Conservation (phyloP, 2,797 vertebrate species). For the Falco peregrinus region DNA sequence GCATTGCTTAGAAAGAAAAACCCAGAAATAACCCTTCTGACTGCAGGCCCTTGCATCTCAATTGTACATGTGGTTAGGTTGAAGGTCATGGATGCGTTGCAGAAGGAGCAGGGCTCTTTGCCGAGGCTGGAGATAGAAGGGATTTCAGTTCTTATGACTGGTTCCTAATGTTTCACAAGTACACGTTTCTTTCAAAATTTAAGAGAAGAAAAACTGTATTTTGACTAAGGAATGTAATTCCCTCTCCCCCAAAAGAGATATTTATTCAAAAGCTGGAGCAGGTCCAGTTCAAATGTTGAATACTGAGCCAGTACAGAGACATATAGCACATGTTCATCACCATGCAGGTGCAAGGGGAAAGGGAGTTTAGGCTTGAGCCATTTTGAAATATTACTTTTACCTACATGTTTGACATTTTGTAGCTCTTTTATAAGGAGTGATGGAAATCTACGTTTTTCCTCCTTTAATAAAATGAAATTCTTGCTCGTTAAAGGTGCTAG, state of each 20-base stretch:
- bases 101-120: neutral
- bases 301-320: conserved; percentile 25
- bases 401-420: conserved; percentile 38
- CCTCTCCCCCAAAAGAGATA: conserved; percentile 59
- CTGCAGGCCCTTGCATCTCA: neutral
- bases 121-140: neutral
- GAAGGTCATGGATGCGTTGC: neutral
- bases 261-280: conserved; percentile 59
- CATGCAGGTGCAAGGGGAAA: conserved; percentile 49
- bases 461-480: neutral
- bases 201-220: conserved; percentile 56
- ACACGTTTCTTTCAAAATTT: neutral
- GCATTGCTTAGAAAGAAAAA: neutral
- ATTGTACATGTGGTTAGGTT: neutral
- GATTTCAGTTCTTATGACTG: conserved; percentile 10
- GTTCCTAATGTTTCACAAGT: neutral
- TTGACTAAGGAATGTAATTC: conserved; percentile 45
- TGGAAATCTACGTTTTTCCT: conserved; percentile 39
- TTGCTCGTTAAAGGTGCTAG: conserved; percentile 9
- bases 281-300: conserved; percentile 38
- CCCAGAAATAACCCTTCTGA: neutral
- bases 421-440: conserved; percentile 44
- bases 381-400: conserved; percentile 45
- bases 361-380: conserved; percentile 14
- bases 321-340: conserved; percentile 16